Percentiles rank a stretch among this genome's conserved stretches.
These are phyloP conservation scores for Tipula helvola DNA, from an alignment of 2,888 invertebrate species.

Conservation along the genomic window DNA sequence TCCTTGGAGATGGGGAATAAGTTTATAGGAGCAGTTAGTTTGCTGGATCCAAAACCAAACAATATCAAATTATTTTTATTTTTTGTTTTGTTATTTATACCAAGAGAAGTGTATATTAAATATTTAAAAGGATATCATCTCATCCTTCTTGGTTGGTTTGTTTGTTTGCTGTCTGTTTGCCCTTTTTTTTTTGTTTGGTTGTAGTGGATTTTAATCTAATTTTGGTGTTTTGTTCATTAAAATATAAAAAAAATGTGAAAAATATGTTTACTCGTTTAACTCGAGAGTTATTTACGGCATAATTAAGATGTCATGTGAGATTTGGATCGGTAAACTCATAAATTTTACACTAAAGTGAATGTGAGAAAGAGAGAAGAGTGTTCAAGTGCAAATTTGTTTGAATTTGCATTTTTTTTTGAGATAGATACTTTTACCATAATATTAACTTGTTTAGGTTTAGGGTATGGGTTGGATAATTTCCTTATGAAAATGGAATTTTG, in stretches of 20 bases:
- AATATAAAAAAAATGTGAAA: not conserved
- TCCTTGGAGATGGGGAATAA: not conserved
- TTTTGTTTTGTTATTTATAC: not conserved
- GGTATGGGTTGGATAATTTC: too few species aligned
- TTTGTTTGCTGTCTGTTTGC: not conserved
- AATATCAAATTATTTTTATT: not conserved
- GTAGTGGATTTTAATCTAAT: not conserved
- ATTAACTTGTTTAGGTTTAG: not conserved
- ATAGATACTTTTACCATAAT: not conserved
- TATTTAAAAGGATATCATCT: not conserved
- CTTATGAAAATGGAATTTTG: too few species aligned
- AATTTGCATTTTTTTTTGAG: not conserved
- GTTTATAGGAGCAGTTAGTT: not conserved
- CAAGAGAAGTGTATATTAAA: not conserved
- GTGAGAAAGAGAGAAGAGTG: not conserved
- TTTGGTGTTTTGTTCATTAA: not conserved
- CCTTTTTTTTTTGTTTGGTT: not conserved
- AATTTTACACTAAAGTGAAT: not conserved
- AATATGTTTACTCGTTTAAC: not conserved
- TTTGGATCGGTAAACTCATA: not conserved
- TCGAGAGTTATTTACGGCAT: slow-evolving; percentile 4
- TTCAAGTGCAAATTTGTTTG: not conserved
- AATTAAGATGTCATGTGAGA: slow-evolving; percentile 4
- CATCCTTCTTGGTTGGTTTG: not conserved
- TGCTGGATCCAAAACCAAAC: not conserved